These are phyloP conservation scores for Podarcis cretensis DNA, from an alignment of 2,113 vertebrate species.

Conservation along the genomic window DNA sequence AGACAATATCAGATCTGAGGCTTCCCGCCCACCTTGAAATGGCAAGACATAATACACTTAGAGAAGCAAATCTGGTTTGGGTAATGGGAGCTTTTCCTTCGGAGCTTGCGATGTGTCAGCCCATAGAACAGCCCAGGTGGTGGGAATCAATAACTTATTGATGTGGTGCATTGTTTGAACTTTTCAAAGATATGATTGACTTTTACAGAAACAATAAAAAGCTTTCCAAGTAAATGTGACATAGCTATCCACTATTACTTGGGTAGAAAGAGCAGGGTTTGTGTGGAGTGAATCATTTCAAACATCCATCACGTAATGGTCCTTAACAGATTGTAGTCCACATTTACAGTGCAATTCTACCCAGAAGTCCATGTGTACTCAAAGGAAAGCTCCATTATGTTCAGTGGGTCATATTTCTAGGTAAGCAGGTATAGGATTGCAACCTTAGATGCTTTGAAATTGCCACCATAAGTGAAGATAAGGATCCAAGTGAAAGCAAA, in stretches of 20 bases:
- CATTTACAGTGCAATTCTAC: neutral
- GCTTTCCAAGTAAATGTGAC: neutral
- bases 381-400: too few species aligned
- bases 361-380: neutral
- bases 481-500: neutral
- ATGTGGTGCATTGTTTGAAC: neutral
- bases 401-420: too few species aligned
- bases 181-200: neutral
- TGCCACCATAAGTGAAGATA: neutral
- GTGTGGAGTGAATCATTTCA: neutral
- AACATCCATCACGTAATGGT: neutral
- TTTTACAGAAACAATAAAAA: neutral
- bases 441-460: neutral
- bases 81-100: neutral
- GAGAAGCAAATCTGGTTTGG: conserved; percentile 9
- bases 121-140: neutral
- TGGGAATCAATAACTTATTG: conserved; percentile 9
- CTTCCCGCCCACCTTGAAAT: neutral
- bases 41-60: conserved; percentile 9
- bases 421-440: neutral
- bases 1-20: neutral
- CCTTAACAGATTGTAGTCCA: neutral
- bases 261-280: neutral
- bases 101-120: neutral
- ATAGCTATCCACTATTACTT: neutral